Conservation (phyloP, 2,888 invertebrate genomes). For the Apotomis betuletana region DNA sequence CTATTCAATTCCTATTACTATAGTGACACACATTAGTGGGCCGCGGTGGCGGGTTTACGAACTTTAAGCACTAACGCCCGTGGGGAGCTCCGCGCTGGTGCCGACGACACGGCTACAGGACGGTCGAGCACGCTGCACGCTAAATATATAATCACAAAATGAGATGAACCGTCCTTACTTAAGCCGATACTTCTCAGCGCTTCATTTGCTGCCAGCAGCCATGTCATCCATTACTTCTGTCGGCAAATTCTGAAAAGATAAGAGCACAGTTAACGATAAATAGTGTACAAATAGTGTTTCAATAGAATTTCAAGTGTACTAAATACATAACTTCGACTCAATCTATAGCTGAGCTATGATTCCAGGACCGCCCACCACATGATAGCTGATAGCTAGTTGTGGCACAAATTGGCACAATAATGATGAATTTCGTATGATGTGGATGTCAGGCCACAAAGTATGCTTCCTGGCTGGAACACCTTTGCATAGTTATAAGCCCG, state of each 20-base stretch:
- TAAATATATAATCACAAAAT: conserved; percentile 16
- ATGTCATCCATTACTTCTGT: conserved; percentile 47
- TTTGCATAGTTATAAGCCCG: too few species aligned
- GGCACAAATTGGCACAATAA: too few species aligned
- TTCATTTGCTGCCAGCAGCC: conserved; percentile 51
- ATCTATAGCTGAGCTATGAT: too few species aligned
- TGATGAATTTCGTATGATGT: too few species aligned
- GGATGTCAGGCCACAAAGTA: too few species aligned
- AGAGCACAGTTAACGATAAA: conserved; percentile 6
- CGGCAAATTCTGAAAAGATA: conserved; percentile 52
- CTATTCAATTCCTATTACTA: conserved; percentile 82
- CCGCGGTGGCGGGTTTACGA: conserved; percentile 44
- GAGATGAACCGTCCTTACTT: conserved; percentile 22
- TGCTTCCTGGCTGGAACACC: too few species aligned
- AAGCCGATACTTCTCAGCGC: conserved; percentile 20
- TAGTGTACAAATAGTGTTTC: too few species aligned
- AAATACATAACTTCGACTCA: too few species aligned
- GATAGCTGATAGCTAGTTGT: too few species aligned
- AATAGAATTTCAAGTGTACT: too few species aligned
- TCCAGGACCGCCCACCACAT: too few species aligned
- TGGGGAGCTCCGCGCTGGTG: not conserved
- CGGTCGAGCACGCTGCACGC: conserved; percentile 28
- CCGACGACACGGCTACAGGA: conserved; percentile 5
- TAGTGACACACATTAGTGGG: conserved; percentile 60
- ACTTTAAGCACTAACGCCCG: conserved; percentile 40